phyloP scores from a whole-genome alignment of 2,113 vertebrate species.

The Lucifuga dentata region DNA sequence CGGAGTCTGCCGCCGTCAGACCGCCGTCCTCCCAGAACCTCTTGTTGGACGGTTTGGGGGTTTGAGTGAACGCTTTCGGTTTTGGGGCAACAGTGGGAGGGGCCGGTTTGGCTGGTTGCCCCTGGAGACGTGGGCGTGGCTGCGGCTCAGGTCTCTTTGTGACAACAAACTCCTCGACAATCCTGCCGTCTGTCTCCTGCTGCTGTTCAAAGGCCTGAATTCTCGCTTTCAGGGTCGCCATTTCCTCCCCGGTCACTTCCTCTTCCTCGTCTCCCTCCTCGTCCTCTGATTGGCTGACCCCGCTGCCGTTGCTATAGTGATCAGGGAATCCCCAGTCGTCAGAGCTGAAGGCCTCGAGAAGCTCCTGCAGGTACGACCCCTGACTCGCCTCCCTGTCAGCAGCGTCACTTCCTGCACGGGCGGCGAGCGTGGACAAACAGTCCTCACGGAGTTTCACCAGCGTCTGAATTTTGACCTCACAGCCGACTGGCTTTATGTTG shows the following conservation, averaged over 20 bases:
- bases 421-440: conserved; percentile 67
- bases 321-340: conserved; percentile 82
- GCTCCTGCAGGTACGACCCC: conserved; percentile 77
- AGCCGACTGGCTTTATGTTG: conserved; percentile 67
- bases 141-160: conserved; percentile 79
- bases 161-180: not conserved
- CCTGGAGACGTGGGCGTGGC: conserved; percentile 82
- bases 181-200: conserved; percentile 27
- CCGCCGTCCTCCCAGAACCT: conserved; percentile 58
- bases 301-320: conserved; percentile 43
- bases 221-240: conserved; percentile 83
- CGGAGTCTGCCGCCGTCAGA: not conserved
- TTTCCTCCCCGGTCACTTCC: conserved; percentile 63
- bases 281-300: conserved; percentile 58
- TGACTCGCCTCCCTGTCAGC: conserved; percentile 21
- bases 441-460: conserved; percentile 81
- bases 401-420: not conserved
- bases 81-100: conserved; percentile 70
- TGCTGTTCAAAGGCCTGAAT: conserved; percentile 80
- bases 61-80: conserved; percentile 50
- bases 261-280: conserved; percentile 46
- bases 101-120: conserved; percentile 63
- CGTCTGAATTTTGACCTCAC: conserved; percentile 83
- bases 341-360: conserved; percentile 80
- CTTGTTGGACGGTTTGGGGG: conserved; percentile 49